These are phyloP conservation scores for Urophycis tenuis DNA, from an alignment of 2,797 vertebrate species.

Conservation along the genomic window DNA sequence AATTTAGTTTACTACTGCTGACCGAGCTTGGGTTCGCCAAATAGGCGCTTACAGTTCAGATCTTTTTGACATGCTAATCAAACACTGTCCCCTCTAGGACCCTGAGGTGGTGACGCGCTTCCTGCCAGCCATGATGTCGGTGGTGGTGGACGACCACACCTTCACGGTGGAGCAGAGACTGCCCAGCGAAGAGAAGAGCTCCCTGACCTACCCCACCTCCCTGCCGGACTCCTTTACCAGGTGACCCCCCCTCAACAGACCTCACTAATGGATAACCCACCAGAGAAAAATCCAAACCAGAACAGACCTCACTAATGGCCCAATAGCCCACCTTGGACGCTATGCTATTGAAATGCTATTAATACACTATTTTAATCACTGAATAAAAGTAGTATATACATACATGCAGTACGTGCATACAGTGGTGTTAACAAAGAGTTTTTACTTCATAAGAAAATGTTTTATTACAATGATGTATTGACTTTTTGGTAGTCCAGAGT, in stretches of 20 bases:
- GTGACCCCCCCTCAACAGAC: constrained; percentile 51
- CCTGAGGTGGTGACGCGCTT: constrained; percentile 88
- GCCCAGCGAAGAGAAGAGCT: constrained; percentile 85
- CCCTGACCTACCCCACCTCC: constrained; percentile 73
- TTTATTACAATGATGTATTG: too few species aligned
- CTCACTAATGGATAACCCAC: background rate
- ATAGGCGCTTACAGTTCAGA: too few species aligned
- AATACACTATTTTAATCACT: background rate
- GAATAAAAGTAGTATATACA: background rate
- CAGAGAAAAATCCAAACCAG: background rate
- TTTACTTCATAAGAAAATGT: background rate
- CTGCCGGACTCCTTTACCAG: constrained; percentile 86
- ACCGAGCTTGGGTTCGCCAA: too few species aligned
- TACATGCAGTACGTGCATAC: background rate
- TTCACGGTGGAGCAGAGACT: constrained; percentile 92
- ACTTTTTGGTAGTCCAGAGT: background rate
- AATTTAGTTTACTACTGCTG: too few species aligned
- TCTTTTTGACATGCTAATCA: too few species aligned
- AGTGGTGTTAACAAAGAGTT: background rate
- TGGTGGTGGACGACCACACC: constrained; percentile 92
- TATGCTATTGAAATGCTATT: too few species aligned
- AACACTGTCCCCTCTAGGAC: constrained; percentile 67
- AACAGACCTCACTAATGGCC: background rate
- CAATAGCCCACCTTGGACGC: background rate
- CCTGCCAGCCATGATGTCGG: constrained; percentile 89